phyloP scores from a whole-genome alignment of 2,113 vertebrate species.

The Astur gentilis region DNA sequence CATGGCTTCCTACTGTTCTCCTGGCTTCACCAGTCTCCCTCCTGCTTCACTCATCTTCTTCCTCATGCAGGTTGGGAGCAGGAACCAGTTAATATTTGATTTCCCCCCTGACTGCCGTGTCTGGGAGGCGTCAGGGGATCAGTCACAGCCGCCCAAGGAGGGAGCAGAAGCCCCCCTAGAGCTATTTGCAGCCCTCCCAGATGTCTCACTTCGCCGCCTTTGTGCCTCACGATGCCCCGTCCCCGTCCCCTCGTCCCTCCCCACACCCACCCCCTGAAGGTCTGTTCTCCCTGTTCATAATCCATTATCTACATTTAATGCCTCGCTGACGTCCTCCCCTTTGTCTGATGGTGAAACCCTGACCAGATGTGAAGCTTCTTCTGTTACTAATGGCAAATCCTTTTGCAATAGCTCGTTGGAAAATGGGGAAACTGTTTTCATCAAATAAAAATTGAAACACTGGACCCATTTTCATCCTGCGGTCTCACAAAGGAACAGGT shows the following conservation, averaged over 20 bases:
- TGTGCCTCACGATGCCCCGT: neutral
- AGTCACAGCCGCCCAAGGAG: neutral
- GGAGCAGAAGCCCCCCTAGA: neutral
- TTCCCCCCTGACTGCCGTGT: neutral
- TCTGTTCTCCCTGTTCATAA: conserved; percentile 37
- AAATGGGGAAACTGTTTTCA: neutral
- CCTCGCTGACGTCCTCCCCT: conserved; percentile 6
- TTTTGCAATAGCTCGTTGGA: conserved; percentile 15
- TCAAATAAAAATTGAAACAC: neutral
- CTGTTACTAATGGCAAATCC: conserved; percentile 49
- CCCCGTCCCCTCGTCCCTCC: rapidly evolving
- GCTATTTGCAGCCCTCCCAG: conserved; percentile 1
- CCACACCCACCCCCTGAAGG: neutral
- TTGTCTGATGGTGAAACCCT: neutral
- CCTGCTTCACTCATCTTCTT: neutral
- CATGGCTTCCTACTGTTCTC: conserved; percentile 54
- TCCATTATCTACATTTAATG: conserved; percentile 59
- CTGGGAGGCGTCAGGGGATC: neutral
- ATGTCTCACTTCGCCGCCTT: neutral
- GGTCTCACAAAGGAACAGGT: neutral
- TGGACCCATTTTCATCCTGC: neutral
- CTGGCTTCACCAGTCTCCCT: conserved; percentile 6
- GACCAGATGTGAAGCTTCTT: conserved; percentile 50
- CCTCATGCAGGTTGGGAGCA: neutral
- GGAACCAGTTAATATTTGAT: conserved; percentile 40